Base-by-base conservation (phyloP, 2,797 vertebrate species). In the Remorina albescens region DNA sequence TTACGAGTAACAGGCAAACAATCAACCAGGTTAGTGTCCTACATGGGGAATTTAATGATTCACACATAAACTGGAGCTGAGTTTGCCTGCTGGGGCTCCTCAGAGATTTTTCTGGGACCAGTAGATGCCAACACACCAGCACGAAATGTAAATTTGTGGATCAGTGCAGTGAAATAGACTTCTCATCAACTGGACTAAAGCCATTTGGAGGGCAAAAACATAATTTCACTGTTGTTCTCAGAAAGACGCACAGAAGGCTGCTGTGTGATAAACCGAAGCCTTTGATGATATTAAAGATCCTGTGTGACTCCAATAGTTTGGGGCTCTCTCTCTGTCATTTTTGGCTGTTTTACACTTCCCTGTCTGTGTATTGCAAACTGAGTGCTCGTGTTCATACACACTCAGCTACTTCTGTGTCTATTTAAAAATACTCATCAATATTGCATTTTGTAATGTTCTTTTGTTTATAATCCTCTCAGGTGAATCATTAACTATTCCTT, bases 61-160 rank as follows among this genome's bases (percentile, higher is more conserved):
- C 19, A 54, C 18, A 41, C 15, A 39, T 6, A 50, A 47, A 47
- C 50, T 23, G 60, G 34, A 34, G 10, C 51, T 54, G 61, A 54
- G 47, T 54, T 64, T 23, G 42, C 19, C 41, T 41, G 55, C 51
- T 63, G 47, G 30, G 28, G 32, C 55, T 74, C 61, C 75, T 76
- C 58, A 3, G 55, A 49, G 46, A 55, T 64, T 78, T 70, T 58
- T 54, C 61, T 44, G 73, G 66, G 60, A 72, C 53, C 57, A 26
- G 58, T 30, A 16, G 23, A 25, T 53, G 58, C 34, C 36, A 42
- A 64, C 36, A 34, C 76, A 67, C 21, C 34, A 44, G 67, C 67
- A 66, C 42, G 73, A 66, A 69, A 75, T 71, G 41, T 67, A 67
- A 71, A 88, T 90, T 90, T 78, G 86, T 85, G 66, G 90, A 86